Evolutionary conservation across 2,797 vertebrate species (phyloP).

Genomic region (Tragopan temminckii): DNA sequence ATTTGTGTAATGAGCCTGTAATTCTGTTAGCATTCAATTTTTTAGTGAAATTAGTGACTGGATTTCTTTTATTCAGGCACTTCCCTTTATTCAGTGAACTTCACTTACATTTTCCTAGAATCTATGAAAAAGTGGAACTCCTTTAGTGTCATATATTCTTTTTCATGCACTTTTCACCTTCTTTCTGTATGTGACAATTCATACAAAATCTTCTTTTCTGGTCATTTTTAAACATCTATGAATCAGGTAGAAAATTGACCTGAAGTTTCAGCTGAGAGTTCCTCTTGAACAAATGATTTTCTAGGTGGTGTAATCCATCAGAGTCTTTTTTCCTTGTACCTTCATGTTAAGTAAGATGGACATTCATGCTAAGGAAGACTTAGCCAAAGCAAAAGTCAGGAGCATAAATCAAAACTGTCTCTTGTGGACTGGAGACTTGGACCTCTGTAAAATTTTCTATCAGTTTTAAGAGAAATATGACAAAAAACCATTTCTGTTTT

Average conservation of each 20-base stretch:
- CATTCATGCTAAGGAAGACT: background rate
- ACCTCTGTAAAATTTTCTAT: background rate
- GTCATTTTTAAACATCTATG: background rate
- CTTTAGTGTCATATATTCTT: background rate
- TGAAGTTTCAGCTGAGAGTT: background rate
- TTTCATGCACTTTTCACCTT: background rate
- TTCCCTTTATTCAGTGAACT: background rate
- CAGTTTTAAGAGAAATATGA: background rate
- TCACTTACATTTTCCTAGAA: background rate
- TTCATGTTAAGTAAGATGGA: background rate
- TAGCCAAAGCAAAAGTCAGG: background rate
- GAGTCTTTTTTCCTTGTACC: background rate
- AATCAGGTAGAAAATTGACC: background rate
- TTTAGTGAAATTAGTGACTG: background rate
- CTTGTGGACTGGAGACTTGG: background rate
- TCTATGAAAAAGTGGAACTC: background rate
- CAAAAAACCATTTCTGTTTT: background rate
- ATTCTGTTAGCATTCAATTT: background rate
- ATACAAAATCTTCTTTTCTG: background rate
- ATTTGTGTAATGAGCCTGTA: background rate
- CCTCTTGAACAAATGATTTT: background rate
- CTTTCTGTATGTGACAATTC: background rate
- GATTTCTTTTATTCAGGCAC: background rate
- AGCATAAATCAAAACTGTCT: rapidly evolving
- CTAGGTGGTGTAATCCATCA: background rate